Base-by-base conservation (phyloP, 1,140 invertebrate species). In the Hyphantria cunea region DNA sequence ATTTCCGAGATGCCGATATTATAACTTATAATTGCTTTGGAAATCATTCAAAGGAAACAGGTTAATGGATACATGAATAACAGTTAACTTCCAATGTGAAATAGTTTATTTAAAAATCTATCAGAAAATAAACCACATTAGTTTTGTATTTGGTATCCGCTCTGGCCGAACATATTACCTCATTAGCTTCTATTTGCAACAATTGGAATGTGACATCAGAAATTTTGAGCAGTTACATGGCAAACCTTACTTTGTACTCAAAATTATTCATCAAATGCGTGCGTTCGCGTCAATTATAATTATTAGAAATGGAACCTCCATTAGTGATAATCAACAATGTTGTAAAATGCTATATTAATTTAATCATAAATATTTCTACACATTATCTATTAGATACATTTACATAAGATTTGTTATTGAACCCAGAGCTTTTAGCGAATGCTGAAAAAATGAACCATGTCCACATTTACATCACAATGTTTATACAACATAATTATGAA, bases 141-240 rank as follows among this genome's bases (percentile, higher is more conserved):
- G 66, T 78, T 72, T 72, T 71, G 54, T 83, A 84, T 86, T 86
- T 86, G 82, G 81, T 85, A 83, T 81, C 77, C 84, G 82, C 82
- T 80, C 66, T 66, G 73, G 76, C 76, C 76, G 72, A 84, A 76
- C 71, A 63, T 73, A 66, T 64, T 59, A 49, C 64, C 42, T 67
- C 70, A 65, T 64, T 51, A 68, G 59, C 66, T 64, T 76, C 68
- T 66, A 51, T 60, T 72, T 75, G 66, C 73, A 70, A 70, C 49
- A 59, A 70, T 74, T 85, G 85, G 85, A 88, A 88, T 88, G 85
- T 87, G 72, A 77, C 66, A 72, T 52, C 47, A 60, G 58, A 63
- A 69, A 61, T 55, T 69, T 68, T 66, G 50, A 66, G 69, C 67
- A 61, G 56, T 59, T 64, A 66, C 53, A 66, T 60, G 37, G 45